Evolutionary conservation across 2,113 vertebrate genomes (phyloP).

Genomic region (Caranx ignobilis): DNA sequence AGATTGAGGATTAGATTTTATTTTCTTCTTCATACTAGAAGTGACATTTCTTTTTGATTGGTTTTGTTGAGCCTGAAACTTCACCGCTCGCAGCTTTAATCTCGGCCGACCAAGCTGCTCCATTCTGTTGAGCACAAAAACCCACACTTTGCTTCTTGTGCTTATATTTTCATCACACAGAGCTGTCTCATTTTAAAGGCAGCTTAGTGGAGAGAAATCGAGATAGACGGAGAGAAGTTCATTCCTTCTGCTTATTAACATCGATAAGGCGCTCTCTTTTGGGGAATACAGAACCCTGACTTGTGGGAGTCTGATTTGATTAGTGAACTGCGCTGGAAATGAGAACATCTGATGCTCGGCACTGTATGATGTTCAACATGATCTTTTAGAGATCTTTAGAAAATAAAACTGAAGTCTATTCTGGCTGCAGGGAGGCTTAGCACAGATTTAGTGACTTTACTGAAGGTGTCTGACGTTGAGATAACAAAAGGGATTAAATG

Average conservation of each 20-base stretch:
- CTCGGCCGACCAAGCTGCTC: not conserved
- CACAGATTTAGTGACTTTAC: no score
- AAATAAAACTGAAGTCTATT: not conserved
- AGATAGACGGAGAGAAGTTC: conserved; percentile 25
- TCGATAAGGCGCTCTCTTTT: conserved; percentile 37
- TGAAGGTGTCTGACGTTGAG: not conserved
- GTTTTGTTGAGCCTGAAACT: no score
- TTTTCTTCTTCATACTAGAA: no score
- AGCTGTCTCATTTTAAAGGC: conserved; percentile 58
- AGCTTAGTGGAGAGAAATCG: conserved; percentile 17
- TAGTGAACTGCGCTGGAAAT: conserved; percentile 31
- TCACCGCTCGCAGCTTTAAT: not conserved
- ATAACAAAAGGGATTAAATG: not conserved
- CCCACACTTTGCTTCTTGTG: no score
- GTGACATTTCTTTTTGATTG: no score
- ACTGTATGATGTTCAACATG: conserved; percentile 10
- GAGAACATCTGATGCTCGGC: conserved; percentile 30
- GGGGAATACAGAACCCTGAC: conserved; percentile 30
- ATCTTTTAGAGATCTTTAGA: conserved; percentile 6
- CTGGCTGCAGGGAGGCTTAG: not conserved
- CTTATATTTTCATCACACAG: not conserved
- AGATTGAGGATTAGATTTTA: no score
- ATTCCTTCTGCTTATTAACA: conserved; percentile 48
- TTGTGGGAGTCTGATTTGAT: conserved; percentile 46
- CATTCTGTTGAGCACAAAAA: not conserved